Percentiles rank a stretch among this genome's conserved stretches.
These are phyloP conservation scores for Tanytarsus gracilentus DNA, from an alignment of 2,888 invertebrate genomes.

Conservation along the genomic window DNA sequence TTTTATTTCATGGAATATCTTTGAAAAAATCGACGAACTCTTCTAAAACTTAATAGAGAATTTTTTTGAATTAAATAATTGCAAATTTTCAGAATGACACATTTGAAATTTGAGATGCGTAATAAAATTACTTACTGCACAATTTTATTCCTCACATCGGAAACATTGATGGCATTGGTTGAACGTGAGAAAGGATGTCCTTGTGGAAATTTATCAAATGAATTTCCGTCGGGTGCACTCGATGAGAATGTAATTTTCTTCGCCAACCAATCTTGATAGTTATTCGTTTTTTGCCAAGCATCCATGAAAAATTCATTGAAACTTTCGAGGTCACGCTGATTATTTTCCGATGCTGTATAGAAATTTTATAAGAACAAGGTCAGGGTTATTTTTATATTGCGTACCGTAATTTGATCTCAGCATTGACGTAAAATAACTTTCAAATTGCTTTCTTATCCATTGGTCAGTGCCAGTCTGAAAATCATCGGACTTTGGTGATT, in stretches of 20 bases:
- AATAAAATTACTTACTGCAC: constrained; percentile 1
- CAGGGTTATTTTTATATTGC: too few relatives aligned
- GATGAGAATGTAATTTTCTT: constrained; percentile 11
- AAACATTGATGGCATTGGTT: constrained; percentile 5
- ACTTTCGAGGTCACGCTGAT: neutral
- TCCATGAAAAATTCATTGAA: constrained; percentile 15
- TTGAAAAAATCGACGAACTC: neutral
- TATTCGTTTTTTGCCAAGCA: constrained; percentile 9
- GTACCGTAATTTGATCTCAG: constrained; percentile 8
- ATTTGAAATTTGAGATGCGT: neutral
- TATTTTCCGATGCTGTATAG: too few relatives aligned
- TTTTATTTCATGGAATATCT: neutral
- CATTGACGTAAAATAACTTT: constrained; percentile 22
- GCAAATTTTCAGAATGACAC: neutral
- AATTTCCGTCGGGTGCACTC: neutral
- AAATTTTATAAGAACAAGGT: too few relatives aligned
- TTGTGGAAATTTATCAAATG: constrained; percentile 1
- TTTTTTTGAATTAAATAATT: neutral
- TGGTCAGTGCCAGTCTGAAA: neutral
- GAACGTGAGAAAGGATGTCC: constrained; percentile 10
- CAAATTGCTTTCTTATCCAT: constrained; percentile 14
- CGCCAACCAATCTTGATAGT: constrained; percentile 19
- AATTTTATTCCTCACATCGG: constrained; percentile 18
- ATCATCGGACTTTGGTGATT: constrained; percentile 1
- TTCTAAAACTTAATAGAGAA: neutral